Evolutionary conservation across 2,113 vertebrate genomes (phyloP).

Genomic region (Zootoca vivipara): DNA sequence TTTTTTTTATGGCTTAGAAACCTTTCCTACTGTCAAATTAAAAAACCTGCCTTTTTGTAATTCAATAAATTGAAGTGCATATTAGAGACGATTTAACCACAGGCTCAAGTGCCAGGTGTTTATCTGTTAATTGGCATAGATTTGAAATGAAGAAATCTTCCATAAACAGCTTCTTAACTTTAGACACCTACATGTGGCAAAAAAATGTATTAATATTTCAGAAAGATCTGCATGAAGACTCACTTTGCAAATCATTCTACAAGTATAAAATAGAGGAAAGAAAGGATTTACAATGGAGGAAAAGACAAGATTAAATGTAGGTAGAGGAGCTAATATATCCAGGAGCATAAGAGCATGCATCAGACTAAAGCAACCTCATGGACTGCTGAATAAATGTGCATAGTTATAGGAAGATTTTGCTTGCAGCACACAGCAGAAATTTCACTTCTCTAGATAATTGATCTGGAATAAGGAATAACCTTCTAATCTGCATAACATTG

Average conservation of each 20-base stretch:
- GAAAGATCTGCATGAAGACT: background rate
- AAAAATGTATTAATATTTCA: background rate
- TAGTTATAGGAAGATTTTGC: background rate
- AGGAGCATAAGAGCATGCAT: background rate
- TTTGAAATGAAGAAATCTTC: constrained; percentile 14
- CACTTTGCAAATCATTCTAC: background rate
- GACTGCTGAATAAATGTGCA: background rate
- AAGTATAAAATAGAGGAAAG: background rate
- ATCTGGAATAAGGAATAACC: background rate
- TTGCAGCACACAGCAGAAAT: background rate
- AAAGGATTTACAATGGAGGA: background rate
- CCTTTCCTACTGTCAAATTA: constrained; percentile 16
- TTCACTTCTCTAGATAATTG: background rate
- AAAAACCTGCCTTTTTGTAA: background rate
- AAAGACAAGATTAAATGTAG: background rate
- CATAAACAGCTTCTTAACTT: constrained; percentile 44
- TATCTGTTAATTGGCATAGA: constrained; percentile 54
- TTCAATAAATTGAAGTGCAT: constrained; percentile 50
- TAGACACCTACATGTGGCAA: background rate
- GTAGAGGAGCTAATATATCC: background rate
- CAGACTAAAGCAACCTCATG: background rate
- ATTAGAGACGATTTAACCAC: constrained; percentile 44
- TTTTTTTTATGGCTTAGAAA: background rate
- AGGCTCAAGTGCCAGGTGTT: constrained; percentile 32
- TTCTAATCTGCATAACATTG: background rate